Conservation (phyloP, 2,113 vertebrate genomes). For the Laticauda colubrina region DNA sequence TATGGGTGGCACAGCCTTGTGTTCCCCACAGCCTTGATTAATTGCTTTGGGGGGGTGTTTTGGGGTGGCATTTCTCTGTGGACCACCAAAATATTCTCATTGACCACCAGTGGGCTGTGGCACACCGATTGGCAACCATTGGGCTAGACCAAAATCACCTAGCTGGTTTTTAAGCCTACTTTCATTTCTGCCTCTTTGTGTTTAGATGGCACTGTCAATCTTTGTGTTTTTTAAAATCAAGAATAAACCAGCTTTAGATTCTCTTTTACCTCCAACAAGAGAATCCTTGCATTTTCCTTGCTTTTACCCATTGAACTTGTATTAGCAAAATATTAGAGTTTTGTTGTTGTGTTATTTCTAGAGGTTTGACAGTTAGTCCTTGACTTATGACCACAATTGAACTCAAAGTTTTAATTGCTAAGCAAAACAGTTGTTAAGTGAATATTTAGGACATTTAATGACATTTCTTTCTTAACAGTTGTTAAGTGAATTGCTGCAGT, state of each 20-base stretch:
- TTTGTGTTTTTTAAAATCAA: neutral
- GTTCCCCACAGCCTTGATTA: no score
- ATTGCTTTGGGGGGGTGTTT: no score
- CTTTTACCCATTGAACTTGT: neutral
- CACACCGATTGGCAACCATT: no score
- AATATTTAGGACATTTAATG: neutral
- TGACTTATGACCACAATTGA: neutral
- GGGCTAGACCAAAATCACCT: no score
- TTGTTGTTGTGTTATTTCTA: neutral
- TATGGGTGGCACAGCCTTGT: no score
- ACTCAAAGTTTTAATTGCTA: no score
- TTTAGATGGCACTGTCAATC: neutral
- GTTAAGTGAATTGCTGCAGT: neutral
- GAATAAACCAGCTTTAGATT: neutral
- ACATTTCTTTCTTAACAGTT: neutral
- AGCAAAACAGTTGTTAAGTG: neutral
- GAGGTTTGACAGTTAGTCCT: neutral
- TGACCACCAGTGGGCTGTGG: no score
- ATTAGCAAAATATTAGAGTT: neutral
- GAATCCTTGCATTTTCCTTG: neutral
- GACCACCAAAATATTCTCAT: no score
- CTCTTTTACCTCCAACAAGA: neutral
- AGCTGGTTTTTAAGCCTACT: neutral
- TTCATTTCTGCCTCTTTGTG: neutral
- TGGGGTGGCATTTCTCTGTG: no score